These are phyloP conservation scores for Henricia sp. DNA, from an alignment of 53 echinoderm and acorn worm genomes.

Conservation along the genomic window DNA sequence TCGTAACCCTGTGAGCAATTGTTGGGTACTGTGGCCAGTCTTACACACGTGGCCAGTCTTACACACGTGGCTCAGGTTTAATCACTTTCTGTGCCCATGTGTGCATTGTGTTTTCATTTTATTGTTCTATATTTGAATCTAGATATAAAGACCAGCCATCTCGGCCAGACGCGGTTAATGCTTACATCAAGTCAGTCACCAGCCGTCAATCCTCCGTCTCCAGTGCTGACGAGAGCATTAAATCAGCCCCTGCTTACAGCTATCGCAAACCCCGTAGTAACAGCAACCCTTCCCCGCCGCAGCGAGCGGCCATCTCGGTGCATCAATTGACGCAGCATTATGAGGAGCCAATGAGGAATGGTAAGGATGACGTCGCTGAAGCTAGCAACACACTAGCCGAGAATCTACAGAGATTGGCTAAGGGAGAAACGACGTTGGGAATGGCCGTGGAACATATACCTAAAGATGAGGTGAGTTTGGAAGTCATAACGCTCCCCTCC, in stretches of 20 bases:
- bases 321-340: conserved; percentile 66
- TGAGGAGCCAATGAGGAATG: conserved; percentile 10
- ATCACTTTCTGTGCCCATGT: not conserved
- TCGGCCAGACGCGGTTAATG: conserved; percentile 61
- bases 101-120: not conserved
- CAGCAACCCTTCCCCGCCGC: conserved; percentile 19
- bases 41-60: not conserved
- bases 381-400: conserved; percentile 79
- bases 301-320: conserved; percentile 66
- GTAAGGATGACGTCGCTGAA: conserved; percentile 73
- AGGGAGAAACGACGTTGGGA: conserved; percentile 69
- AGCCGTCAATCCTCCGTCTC: conserved; percentile 38
- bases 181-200: conserved; percentile 72
- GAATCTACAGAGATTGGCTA: conserved; percentile 76
- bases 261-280: conserved; percentile 49
- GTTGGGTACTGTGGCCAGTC: not conserved
- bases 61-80: not conserved
- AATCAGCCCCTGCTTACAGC: conserved; percentile 51
- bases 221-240: conserved; percentile 68
- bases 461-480: conserved; percentile 90
- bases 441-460: conserved; percentile 74
- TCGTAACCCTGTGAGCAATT: too few relatives aligned
- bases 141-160: conserved; percentile 46
- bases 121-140: not conserved
- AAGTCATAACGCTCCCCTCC: too few relatives aligned